These are phyloP conservation scores for Arvicanthis niloticus DNA, from an alignment of 2,113 vertebrate species.

Conservation along the genomic window DNA sequence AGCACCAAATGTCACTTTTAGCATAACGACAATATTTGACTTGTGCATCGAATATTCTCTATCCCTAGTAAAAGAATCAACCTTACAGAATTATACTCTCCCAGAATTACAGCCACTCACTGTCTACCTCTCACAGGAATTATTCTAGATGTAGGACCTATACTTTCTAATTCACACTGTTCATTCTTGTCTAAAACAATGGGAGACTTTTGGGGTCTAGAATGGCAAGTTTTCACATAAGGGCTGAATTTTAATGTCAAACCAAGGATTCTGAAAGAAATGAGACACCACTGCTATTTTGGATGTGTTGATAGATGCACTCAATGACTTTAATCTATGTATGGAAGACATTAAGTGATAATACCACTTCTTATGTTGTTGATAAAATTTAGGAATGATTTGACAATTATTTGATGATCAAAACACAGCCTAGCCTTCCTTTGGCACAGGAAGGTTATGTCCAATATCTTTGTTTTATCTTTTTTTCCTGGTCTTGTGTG, in stretches of 20 bases:
- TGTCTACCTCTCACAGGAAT: neutral
- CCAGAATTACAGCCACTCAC: neutral
- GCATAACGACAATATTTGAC: neutral
- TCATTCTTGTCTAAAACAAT: neutral
- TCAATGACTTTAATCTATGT: neutral
- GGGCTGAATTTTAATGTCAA: neutral
- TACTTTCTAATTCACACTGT: neutral
- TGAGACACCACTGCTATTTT: neutral
- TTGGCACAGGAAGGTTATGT: neutral
- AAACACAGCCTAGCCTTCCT: neutral
- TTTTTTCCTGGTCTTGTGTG: neutral
- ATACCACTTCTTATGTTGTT: neutral
- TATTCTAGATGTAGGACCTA: neutral
- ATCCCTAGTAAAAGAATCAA: neutral
- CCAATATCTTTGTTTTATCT: neutral
- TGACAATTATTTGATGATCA: neutral
- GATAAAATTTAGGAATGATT: neutral
- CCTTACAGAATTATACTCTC: neutral
- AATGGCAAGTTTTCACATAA: neutral
- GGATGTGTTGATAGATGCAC: neutral
- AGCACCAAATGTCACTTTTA: neutral
- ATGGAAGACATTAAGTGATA: neutral
- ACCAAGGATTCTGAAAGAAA: neutral
- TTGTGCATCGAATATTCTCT: neutral
- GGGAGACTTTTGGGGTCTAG: neutral